Percentiles rank a stretch among this genome's conserved stretches.
Evolutionary conservation across 2,797 vertebrate species (phyloP).

Genomic region (Petrocephalus schoutedeni): DNA sequence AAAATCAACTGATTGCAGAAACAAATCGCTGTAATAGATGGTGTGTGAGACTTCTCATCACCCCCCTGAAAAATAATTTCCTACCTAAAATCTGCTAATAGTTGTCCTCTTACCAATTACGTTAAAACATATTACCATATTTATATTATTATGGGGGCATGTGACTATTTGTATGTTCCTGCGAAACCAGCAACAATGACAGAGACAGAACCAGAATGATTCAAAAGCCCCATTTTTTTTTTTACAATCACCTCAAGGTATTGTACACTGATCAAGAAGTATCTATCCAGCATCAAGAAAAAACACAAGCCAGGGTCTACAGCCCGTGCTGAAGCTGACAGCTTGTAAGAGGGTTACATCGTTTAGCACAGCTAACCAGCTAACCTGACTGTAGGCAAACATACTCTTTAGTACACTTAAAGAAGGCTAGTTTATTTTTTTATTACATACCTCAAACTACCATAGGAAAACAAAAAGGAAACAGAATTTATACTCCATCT

Average conservation of each 20-base stretch:
- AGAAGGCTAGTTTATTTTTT: not conserved
- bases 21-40: not conserved
- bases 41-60: not conserved
- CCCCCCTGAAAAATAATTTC: not conserved
- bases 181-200: constrained; percentile 17
- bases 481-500: not conserved
- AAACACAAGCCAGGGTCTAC: not conserved
- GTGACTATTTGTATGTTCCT: not conserved
- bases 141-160: constrained; percentile 9
- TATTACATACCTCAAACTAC: constrained; percentile 5
- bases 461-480: constrained; percentile 7
- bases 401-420: constrained; percentile 2
- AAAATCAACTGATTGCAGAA: not conserved
- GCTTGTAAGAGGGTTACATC: not conserved
- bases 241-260: constrained; percentile 14
- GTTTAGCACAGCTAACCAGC: not conserved
- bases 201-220: not conserved
- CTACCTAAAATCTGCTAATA: constrained; percentile 13
- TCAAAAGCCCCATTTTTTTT: not conserved
- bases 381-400: not conserved
- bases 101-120: not conserved
- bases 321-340: not conserved
- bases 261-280: not conserved
- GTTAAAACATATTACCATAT: not conserved
- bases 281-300: not conserved